Evolutionary conservation across 2,888 invertebrate species (phyloP).

Genomic region (Cataglyphis albicans): DNA sequence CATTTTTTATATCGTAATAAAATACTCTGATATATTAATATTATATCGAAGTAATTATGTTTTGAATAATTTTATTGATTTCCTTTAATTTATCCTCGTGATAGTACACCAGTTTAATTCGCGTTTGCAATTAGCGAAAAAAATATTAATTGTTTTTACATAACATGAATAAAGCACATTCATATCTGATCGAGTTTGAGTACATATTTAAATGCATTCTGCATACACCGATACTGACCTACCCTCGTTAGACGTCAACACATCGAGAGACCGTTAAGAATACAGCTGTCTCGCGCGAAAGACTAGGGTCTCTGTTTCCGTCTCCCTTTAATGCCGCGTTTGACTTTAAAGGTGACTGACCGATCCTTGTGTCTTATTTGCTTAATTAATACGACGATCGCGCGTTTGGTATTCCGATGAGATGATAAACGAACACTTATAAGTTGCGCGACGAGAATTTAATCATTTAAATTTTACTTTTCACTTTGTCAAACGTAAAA

Average conservation of each 20-base stretch:
- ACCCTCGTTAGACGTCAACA: constrained; percentile 70
- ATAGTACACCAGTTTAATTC: background rate
- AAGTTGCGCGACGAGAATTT: constrained; percentile 4
- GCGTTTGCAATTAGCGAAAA: background rate
- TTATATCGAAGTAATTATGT: background rate
- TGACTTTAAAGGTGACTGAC: constrained; percentile 38
- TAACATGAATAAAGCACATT: background rate
- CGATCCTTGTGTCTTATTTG: constrained; percentile 32
- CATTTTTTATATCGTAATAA: background rate
- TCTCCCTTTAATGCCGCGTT: constrained; percentile 48
- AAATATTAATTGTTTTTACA: background rate
- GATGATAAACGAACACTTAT: background rate
- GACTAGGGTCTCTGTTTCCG: constrained; percentile 46
- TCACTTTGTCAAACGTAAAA: background rate
- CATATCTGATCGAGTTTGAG: background rate
- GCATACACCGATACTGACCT: constrained; percentile 84
- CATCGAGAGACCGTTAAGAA: constrained; percentile 59
- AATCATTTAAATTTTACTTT: background rate
- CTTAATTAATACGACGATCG: constrained; percentile 23
- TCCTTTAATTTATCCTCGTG: background rate
- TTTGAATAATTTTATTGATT: background rate
- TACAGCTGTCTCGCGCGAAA: constrained; percentile 59
- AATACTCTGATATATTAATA: background rate
- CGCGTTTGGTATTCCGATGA: background rate
- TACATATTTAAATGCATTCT: constrained; percentile 10